Evolutionary conservation across 2,888 invertebrate species (phyloP), one percentile per base, ranked within the genome.

Genomic region (Drosophila lutescens): DNA sequence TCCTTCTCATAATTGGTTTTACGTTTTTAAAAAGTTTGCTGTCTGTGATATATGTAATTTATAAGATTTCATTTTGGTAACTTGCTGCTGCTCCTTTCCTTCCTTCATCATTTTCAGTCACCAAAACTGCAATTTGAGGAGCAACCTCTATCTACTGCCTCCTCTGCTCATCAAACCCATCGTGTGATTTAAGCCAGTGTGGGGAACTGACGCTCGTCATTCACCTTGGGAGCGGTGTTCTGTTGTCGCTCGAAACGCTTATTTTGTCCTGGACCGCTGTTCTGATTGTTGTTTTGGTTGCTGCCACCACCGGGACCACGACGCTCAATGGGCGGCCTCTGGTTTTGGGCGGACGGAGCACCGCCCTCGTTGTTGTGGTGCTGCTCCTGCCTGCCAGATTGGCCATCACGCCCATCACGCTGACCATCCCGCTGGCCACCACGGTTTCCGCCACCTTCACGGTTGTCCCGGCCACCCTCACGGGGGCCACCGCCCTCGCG

Each of bases 191-290:
- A 97, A 93, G 97, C 97, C 92, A 98, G 95, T 92, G 98, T 97
- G 86, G 98, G 98, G 93, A 98, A 98, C 93, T 98, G 98, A 92
- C 97, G 96, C 93, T 97, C 98, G 93, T 98, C 98, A 92, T 98
- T 98, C 82, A 98, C 98, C 93, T 98, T 98, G 53, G 98, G 98
- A 88, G 96, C 96, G 90, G 90, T 79, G 70, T 90, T 90, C 60
- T 88, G 85, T 67, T 86, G 85, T 57, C 82, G 75, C 34, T 86
- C 87, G 74, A 89, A 90, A 57, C 90, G 90, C 68, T 90, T 90
- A 12, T 62, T 62, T 2, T 34, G 49, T 0, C 62, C 62, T 23
- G 62, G 60, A 6, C 62, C 62, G 26, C 59, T 47, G 26, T 36
- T 63, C 40, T 59, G 62, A 49, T 63, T 59, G 41, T 59, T 55